These are phyloP conservation scores for Polydesmus complanatus DNA, from an alignment of 2,888 invertebrate genomes.

Conservation along the genomic window DNA sequence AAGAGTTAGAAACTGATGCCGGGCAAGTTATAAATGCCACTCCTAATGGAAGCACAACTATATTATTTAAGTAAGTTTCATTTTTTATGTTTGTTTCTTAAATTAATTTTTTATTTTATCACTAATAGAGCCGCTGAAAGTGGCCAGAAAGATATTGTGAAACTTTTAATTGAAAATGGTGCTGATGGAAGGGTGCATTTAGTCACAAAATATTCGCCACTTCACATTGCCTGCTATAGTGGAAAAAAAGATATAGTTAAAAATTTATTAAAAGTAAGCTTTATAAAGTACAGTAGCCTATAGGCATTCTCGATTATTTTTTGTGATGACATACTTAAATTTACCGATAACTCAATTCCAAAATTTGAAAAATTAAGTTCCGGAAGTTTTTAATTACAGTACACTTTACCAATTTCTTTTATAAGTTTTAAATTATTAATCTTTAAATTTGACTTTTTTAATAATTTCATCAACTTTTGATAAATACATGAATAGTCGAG, in stretches of 20 bases:
- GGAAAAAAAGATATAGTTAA: slow-evolving; percentile 65
- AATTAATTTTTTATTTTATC: slow-evolving; percentile 19
- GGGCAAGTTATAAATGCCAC: slow-evolving; percentile 61
- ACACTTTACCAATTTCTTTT: background rate
- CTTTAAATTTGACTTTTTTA: too few relatives aligned
- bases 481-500: too few relatives aligned
- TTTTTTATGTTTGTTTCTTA: background rate
- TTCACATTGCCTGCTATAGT: slow-evolving; percentile 79
- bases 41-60: slow-evolving; percentile 71
- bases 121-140: slow-evolving; percentile 62
- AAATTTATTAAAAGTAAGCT: slow-evolving; percentile 46
- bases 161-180: slow-evolving; percentile 59
- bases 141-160: slow-evolving; percentile 63
- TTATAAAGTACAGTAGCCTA: too few relatives aligned
- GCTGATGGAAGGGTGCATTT: slow-evolving; percentile 82
- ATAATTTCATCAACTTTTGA: too few relatives aligned
- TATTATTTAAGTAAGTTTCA: slow-evolving; percentile 62
- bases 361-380: too few relatives aligned
- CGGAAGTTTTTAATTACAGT: background rate
- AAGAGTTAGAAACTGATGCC: slow-evolving; percentile 33
- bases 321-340: too few relatives aligned
- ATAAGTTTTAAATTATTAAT: too few relatives aligned
- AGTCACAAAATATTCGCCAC: slow-evolving; percentile 78
- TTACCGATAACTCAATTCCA: too few relatives aligned
- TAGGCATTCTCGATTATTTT: too few relatives aligned